Conservation (phyloP, 2,888 invertebrate species). For the Campoplex capitator region DNA sequence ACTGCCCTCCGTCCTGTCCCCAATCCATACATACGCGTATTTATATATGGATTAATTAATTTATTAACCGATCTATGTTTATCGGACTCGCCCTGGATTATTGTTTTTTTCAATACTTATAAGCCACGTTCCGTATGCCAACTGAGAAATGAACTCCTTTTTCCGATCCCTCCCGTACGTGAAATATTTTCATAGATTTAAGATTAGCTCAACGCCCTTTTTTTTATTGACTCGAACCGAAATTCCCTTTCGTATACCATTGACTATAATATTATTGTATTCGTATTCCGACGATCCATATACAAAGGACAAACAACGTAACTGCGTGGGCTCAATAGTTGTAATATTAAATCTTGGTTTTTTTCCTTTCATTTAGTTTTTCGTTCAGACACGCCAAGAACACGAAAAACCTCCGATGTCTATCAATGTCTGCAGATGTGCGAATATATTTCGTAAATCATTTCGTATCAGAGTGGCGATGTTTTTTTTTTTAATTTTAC, state of each 20-base stretch:
- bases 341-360: constrained; percentile 36
- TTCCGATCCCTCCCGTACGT: neutral
- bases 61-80: constrained; percentile 52
- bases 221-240: constrained; percentile 76
- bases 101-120: constrained; percentile 30
- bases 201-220: constrained; percentile 80
- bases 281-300: constrained; percentile 73
- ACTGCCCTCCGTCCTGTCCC: constrained; percentile 60
- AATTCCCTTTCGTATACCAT: constrained; percentile 78
- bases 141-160: neutral
- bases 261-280: constrained; percentile 74
- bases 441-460: constrained; percentile 37
- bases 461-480: constrained; percentile 29
- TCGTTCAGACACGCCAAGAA: constrained; percentile 8
- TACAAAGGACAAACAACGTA: constrained; percentile 67
- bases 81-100: constrained; percentile 30
- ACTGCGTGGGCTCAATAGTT: constrained; percentile 65
- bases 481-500: constrained; percentile 23
- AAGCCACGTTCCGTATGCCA: constrained; percentile 6
- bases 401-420: constrained; percentile 15
- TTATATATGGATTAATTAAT: constrained; percentile 51
- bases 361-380: constrained; percentile 29
- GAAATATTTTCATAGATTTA: constrained; percentile 72
- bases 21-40: constrained; percentile 33
- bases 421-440: constrained; percentile 17